Conservation (phyloP, 2,888 invertebrate species). For the Macrophya annulata region DNA sequence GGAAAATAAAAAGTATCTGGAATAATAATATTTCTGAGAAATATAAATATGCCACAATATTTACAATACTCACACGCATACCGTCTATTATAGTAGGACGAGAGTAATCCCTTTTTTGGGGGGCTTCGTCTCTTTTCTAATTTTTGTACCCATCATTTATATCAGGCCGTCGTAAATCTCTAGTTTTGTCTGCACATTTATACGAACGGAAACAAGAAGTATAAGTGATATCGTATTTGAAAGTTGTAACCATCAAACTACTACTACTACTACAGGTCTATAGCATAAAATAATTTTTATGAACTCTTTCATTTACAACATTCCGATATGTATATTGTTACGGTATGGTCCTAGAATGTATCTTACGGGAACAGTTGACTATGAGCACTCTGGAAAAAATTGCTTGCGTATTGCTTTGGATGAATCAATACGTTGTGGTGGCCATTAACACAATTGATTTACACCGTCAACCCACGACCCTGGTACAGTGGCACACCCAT, state of each 20-base stretch:
- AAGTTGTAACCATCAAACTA: neutral
- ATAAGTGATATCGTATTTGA: neutral
- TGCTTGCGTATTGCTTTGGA: neutral
- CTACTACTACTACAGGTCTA: neutral
- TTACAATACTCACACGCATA: neutral
- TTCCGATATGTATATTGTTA: neutral
- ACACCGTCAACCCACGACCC: neutral
- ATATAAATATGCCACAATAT: neutral
- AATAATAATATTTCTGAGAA: neutral
- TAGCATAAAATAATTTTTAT: too few relatives aligned
- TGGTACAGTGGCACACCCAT: conserved; percentile 9
- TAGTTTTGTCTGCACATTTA: neutral
- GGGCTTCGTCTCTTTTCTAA: neutral
- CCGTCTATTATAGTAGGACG: neutral
- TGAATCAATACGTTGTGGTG: neutral
- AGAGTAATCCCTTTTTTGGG: neutral
- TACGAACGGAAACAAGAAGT: neutral
- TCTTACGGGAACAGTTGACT: neutral
- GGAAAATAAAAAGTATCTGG: neutral
- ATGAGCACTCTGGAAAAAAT: neutral
- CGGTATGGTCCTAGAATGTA: neutral
- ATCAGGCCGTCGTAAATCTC: neutral
- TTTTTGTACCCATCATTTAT: neutral
- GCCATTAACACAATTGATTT: neutral
- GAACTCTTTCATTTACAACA: neutral